Evolutionary conservation across 2,113 vertebrate species (phyloP), one percentile per base, ranked within the genome.

Genomic region (Triplophysa tibetana): DNA sequence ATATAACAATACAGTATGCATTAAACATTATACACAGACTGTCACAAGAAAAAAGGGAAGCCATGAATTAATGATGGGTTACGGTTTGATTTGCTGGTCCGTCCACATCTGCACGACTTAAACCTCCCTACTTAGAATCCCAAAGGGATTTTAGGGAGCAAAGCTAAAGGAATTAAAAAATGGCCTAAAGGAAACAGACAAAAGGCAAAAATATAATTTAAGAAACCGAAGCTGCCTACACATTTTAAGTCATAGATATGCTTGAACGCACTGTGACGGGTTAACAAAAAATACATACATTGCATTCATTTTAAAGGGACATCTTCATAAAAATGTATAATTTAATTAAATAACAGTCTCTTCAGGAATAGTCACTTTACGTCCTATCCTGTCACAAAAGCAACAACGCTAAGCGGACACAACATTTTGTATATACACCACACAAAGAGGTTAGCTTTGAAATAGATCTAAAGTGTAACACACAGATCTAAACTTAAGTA

Each of bases 41-140:
- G 68, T 24, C 70, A n/a, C 56, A 26, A 38, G 66, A 52, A 58
- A 69, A 70, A 66, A 70, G n/a, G 54, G 67, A 17, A 17, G 66
- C 11, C 66, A 83, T 79, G 76, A 79, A 87, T 86, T 84, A 88
- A 52, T 79, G 64, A 86, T 84, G 85, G 3, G 9, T 26, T 62
- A 74, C 38, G 4, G 38, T 50, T 72, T 64, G 70, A 80, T 75
- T 78, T 26, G 29, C 58, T 23, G 21, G 60, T 75, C 62, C 65
- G 63, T 65, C 41, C 54, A 48, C 64, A 26, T 62, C 78, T 52
- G 38, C 17, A 45, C 12, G 8, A 10, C 26, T 62, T 29, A 74
- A 73, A 66, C 26, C 10, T 43, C 13, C 58, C 14, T 58, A 9
- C n/a, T 21, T 2, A 58, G 9, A 58, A 58, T 54, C 50, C 50